Percentiles rank a stretch among this genome's conserved stretches.
phyloP scores from a whole-genome alignment of 2,888 invertebrate species.

The Agriopis aurantiaria region DNA sequence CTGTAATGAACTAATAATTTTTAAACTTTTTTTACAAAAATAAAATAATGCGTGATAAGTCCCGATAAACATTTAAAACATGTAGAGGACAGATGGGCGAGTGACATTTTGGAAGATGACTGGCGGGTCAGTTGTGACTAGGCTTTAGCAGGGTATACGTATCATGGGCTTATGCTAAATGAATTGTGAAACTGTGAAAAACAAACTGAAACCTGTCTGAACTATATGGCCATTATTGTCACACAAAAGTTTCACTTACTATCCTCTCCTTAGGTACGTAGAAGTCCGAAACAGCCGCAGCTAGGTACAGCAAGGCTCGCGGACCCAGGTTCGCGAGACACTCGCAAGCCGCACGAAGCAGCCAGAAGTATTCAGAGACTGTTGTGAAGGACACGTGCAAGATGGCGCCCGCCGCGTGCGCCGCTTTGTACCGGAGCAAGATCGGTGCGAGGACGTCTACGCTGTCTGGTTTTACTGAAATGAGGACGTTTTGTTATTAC shows the following conservation, averaged over 20 bases:
- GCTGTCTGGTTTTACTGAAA: constrained; percentile 90
- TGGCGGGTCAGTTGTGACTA: too few species aligned
- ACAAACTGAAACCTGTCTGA: too few species aligned
- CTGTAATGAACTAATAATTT: too few species aligned
- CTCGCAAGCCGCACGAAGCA: constrained; percentile 93
- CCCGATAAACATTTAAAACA: too few species aligned
- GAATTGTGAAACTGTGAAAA: too few species aligned
- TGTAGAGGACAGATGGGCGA: too few species aligned
- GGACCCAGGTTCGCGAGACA: constrained; percentile 89
- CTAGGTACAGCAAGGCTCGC: constrained; percentile 95
- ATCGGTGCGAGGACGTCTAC: constrained; percentile 90
- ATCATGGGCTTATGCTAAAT: too few species aligned
- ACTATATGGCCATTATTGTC: too few species aligned
- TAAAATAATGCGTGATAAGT: too few species aligned
- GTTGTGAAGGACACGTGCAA: constrained; percentile 93
- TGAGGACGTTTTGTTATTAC: not conserved
- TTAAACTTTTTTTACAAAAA: too few species aligned
- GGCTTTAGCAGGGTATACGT: too few species aligned
- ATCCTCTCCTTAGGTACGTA: constrained; percentile 97
- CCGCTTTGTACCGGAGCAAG: constrained; percentile 92
- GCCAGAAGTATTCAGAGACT: constrained; percentile 96
- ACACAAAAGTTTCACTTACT: constrained; percentile 88
- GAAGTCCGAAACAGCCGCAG: constrained; percentile 99
- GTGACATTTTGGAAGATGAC: too few species aligned
- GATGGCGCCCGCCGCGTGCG: constrained; percentile 90